phyloP scores from a whole-genome alignment of 2,888 invertebrate species.

The Axea sp. region DNA sequence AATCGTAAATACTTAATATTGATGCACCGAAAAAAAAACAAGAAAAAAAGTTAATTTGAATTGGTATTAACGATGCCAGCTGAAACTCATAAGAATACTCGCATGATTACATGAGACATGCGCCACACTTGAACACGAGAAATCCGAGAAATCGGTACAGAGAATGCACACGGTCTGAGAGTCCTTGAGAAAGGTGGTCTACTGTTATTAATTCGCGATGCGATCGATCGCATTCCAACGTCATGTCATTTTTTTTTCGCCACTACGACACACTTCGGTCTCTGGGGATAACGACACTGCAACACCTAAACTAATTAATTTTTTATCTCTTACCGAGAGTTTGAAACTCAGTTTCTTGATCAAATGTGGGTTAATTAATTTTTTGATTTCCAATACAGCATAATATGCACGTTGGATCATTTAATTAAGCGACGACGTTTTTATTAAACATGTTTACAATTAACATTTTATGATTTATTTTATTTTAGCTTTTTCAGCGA shows the following conservation, averaged over 20 bases:
- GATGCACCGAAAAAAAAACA: too few species aligned
- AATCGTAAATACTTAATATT: too few species aligned
- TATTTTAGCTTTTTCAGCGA: too few species aligned
- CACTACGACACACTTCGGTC: conserved; percentile 26
- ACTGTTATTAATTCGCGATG: conserved; percentile 36
- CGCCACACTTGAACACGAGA: conserved; percentile 4
- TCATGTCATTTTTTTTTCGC: conserved; percentile 12
- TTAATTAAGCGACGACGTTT: too few species aligned
- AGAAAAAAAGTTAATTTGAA: conserved; percentile 12
- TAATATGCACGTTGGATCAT: too few species aligned
- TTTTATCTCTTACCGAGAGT: neutral
- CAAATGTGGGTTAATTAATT: conserved; percentile 9
- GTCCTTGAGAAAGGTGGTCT: conserved; percentile 39
- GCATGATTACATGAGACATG: conserved; percentile 3
- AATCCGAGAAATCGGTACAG: conserved; percentile 37
- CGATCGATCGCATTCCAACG: conserved; percentile 39
- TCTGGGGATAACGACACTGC: conserved; percentile 14
- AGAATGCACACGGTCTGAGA: conserved; percentile 17
- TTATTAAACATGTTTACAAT: too few species aligned
- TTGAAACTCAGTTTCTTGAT: neutral
- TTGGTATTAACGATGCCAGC: conserved; percentile 14
- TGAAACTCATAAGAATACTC: conserved; percentile 3
- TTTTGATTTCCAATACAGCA: too few species aligned
- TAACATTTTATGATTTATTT: too few species aligned
- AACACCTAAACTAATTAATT: conserved; percentile 12